Evolutionary conservation across 2,113 vertebrate genomes (phyloP).

Genomic region (Oryzias melastigma): DNA sequence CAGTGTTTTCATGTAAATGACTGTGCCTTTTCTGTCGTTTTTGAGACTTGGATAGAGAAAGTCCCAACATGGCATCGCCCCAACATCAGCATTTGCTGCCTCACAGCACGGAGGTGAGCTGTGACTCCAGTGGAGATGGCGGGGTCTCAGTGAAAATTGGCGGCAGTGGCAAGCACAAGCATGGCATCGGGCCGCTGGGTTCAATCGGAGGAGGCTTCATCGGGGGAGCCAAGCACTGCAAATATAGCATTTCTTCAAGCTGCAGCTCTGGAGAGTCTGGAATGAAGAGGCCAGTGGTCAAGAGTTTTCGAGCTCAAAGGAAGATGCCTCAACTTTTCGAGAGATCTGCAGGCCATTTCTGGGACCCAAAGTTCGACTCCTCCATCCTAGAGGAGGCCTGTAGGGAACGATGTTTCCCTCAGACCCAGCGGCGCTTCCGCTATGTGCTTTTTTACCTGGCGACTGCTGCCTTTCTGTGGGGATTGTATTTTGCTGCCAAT

Average conservation of each 20-base stretch:
- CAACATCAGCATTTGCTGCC: slow-evolving; percentile 89
- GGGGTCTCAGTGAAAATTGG: slow-evolving; percentile 86
- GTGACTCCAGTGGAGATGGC: slow-evolving; percentile 88
- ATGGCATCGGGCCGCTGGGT: slow-evolving; percentile 63
- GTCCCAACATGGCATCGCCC: slow-evolving; percentile 86
- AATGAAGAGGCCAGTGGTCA: slow-evolving; percentile 70
- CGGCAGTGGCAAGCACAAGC: slow-evolving; percentile 71
- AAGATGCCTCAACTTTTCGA: slow-evolving; percentile 93
- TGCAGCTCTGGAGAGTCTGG: slow-evolving; percentile 89
- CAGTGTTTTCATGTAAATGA: slow-evolving; percentile 1
- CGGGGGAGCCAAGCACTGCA: slow-evolving; percentile 85
- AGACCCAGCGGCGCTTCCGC: slow-evolving; percentile 90
- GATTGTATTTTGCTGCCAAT: slow-evolving; percentile 83
- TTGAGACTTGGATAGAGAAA: slow-evolving; percentile 2
- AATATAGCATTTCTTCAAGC: slow-evolving; percentile 94
- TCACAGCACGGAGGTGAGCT: slow-evolving; percentile 91
- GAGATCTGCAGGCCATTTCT: slow-evolving; percentile 89
- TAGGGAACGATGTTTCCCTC: slow-evolving; percentile 91
- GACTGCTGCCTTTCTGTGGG: slow-evolving; percentile 85
- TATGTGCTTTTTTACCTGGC: slow-evolving; percentile 89
- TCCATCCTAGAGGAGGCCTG: slow-evolving; percentile 93
- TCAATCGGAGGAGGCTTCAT: slow-evolving; percentile 67
- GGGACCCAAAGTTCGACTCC: slow-evolving; percentile 94
- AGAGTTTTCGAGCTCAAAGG: slow-evolving; percentile 73
- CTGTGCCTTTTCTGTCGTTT: slow-evolving; percentile 1